Evolutionary conservation across 1,140 invertebrate species (phyloP).

Genomic region (Zaprionus kolodkinae): DNA sequence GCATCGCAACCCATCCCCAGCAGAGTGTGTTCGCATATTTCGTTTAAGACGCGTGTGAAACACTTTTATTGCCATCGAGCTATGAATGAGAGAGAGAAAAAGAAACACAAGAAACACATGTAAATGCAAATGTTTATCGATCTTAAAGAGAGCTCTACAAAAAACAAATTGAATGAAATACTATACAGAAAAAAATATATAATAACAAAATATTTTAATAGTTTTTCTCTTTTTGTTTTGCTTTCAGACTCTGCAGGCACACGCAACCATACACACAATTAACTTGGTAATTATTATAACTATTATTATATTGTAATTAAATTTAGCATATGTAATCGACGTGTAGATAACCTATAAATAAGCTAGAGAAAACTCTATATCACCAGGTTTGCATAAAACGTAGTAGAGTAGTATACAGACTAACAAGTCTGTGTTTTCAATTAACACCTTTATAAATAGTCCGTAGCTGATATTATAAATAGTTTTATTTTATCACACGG

Average conservation of each 20-base stretch:
- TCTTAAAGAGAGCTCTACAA: constrained; percentile 36
- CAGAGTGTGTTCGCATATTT: constrained; percentile 33
- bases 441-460: constrained; percentile 6
- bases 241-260: constrained; percentile 50
- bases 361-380: background rate
- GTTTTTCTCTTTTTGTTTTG: constrained; percentile 46
- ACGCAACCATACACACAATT: constrained; percentile 53
- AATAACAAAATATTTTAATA: constrained; percentile 60
- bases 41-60: constrained; percentile 64
- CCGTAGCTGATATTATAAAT: background rate
- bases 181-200: background rate
- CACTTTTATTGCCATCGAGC: constrained; percentile 45
- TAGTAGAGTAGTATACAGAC: background rate
- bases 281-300: constrained; percentile 56
- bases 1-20: constrained; percentile 15
- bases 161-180: background rate
- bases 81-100: background rate
- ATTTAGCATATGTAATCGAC: constrained; percentile 7
- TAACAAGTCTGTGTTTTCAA: background rate
- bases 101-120: constrained; percentile 14
- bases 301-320: constrained; percentile 17
- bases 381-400: background rate
- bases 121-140: constrained; percentile 61
- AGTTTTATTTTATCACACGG: background rate
- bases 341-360: background rate